Conservation (phyloP, 2,888 invertebrate species). For the Arenicola marina region DNA sequence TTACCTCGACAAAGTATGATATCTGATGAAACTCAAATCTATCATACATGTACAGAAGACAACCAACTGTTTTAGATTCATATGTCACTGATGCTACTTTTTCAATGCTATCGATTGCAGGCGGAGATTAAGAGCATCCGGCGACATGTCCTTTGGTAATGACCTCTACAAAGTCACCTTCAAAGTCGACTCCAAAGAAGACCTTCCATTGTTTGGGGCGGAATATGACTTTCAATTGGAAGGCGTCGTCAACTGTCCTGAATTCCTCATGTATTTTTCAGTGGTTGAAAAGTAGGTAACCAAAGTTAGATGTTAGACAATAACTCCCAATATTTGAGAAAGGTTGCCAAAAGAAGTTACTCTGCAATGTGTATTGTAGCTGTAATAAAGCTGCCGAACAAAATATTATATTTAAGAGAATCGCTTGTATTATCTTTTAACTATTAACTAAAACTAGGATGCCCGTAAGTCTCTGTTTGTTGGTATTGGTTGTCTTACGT, state of each 20-base stretch:
- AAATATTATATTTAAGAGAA: too few relatives aligned
- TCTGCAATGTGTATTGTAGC: neutral
- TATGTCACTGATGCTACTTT: too few relatives aligned
- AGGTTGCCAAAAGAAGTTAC: neutral
- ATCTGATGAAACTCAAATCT: too few relatives aligned
- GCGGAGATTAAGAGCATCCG: constrained; percentile 37
- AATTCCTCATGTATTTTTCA: constrained; percentile 94
- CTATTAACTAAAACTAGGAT: too few relatives aligned
- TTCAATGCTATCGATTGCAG: constrained; percentile 12
- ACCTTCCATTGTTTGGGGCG: constrained; percentile 85
- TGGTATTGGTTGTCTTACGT: too few relatives aligned
- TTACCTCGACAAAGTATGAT: too few relatives aligned
- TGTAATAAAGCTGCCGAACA: too few relatives aligned
- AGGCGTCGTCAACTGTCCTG: constrained; percentile 97
- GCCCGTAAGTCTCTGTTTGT: too few relatives aligned
- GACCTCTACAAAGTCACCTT: constrained; percentile 64
- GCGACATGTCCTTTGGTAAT: constrained; percentile 60
- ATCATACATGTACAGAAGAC: too few relatives aligned
- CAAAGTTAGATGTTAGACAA: neutral
- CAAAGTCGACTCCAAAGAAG: constrained; percentile 44
- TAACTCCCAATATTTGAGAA: too few relatives aligned
- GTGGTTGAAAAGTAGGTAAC: constrained; percentile 66
- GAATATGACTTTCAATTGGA: constrained; percentile 95
- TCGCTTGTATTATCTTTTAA: too few relatives aligned
- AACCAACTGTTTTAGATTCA: too few relatives aligned